Evolutionary conservation across 2,113 vertebrate genomes (phyloP).

Genomic region (Mixornis gularis): DNA sequence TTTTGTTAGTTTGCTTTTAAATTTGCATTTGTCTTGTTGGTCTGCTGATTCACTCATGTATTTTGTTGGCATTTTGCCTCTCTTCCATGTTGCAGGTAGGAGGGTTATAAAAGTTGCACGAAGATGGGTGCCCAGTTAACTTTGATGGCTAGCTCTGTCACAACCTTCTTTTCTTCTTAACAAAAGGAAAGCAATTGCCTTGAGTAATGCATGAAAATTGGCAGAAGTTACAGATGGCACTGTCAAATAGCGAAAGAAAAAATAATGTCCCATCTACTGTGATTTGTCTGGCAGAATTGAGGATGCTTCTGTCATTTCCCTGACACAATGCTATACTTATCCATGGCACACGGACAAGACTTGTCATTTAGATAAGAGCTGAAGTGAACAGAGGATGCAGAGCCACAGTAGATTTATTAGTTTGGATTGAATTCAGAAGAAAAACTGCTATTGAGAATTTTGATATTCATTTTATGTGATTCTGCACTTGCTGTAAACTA

Average conservation of each 20-base stretch:
- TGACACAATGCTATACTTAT: neutral
- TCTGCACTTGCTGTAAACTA: neutral
- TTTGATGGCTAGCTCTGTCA: neutral
- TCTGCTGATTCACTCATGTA: neutral
- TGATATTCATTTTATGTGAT: neutral
- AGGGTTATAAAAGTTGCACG: neutral
- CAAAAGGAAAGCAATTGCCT: neutral
- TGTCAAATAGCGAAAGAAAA: neutral
- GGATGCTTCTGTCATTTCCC: neutral
- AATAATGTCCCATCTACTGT: neutral
- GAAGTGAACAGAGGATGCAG: neutral
- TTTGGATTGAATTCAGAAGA: neutral
- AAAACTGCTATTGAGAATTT: neutral
- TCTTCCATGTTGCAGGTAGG: neutral
- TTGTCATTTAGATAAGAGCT: neutral
- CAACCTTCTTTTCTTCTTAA: neutral
- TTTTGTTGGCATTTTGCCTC: neutral
- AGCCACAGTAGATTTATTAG: neutral
- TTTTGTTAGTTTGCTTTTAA: no score
- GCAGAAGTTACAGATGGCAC: neutral
- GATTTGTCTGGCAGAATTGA: constrained; percentile 31
- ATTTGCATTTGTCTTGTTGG: neutral
- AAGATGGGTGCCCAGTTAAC: neutral
- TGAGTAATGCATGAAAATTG: neutral
- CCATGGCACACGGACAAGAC: neutral